Evolutionary conservation across 1,140 invertebrate genomes (phyloP), one percentile per base, ranked within the genome.

Genomic region (Dendroctonus valens): DNA sequence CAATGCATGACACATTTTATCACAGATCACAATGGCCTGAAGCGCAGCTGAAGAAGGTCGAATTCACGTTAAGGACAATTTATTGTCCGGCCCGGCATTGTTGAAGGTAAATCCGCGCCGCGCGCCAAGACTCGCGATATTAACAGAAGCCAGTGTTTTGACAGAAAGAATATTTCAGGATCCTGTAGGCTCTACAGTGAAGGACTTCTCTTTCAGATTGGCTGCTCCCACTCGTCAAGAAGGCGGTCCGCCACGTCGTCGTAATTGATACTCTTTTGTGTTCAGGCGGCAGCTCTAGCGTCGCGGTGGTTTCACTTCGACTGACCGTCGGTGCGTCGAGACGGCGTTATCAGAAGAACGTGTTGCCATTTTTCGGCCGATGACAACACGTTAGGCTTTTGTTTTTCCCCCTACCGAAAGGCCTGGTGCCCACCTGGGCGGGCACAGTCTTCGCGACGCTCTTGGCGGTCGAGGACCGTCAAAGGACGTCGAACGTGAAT

Each of bases 81-180:
- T 37, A 59, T 59, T 40, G 26, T 40, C 54, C 26, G 26, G 26
- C 26, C 26, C 26, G 26, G 26, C 26, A 26, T 26, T 26, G 26
- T 26, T 26, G 26, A 26, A 26, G 26, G 26, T 26, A 26, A 26
- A 26, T 26, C 26, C 26, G 26, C 26, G 26, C n/a, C n/a, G n/a
- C 53, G 53, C 39, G 15, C n/a, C 53, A 52, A 26, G 8, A 2
- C 55, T n/a, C 68, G 59, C 65, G 68, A 65, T 65, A 69, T 63
- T 66, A 49, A 68, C 74, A 74, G 74, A 72, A 74, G 72, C 74
- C 69, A 74, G 70, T 74, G 74, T 76, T 77, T 77, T 77, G 75
- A 77, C 76, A 77, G 76, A 76, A 73, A 74, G 76, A 77, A 77
- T 77, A 77, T 76, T 76, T 75, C 65, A 67, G 74, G 75, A 72